These are phyloP conservation scores for Amiota mariae DNA, from an alignment of 2,888 invertebrate species.

Conservation along the genomic window DNA sequence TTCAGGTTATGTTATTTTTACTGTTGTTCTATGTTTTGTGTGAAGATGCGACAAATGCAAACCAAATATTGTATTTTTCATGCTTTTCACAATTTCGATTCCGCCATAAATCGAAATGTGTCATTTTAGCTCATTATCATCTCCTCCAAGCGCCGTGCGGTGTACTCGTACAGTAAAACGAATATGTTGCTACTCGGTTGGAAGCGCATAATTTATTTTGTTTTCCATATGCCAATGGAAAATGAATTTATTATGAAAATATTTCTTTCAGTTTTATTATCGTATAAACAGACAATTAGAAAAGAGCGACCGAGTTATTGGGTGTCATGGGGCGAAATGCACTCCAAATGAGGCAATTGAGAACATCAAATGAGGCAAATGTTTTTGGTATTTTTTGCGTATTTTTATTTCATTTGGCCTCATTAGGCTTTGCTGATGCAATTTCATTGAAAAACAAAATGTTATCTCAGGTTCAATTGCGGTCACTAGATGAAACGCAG, in stretches of 20 bases:
- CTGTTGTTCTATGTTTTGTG: too few species aligned
- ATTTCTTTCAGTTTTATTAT: slow-evolving; percentile 18
- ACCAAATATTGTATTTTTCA: slow-evolving; percentile 14
- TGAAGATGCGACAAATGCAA: background rate
- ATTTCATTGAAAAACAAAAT: slow-evolving; percentile 5
- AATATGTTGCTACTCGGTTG: too few species aligned
- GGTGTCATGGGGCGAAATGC: background rate
- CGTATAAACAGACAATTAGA: slow-evolving; percentile 27
- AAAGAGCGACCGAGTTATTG: background rate
- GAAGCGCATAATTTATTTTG: slow-evolving; percentile 12
- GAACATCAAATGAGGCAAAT: slow-evolving; percentile 40
- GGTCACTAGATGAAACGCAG: too few species aligned
- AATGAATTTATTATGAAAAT: slow-evolving; percentile 22
- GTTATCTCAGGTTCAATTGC: slow-evolving; percentile 12
- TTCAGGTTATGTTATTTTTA: background rate
- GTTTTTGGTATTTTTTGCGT: slow-evolving; percentile 52
- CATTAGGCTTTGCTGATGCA: slow-evolving; percentile 46
- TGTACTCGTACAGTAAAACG: too few species aligned
- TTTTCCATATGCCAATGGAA: slow-evolving; percentile 25
- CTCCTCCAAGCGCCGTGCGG: background rate
- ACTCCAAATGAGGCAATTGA: slow-evolving; percentile 13
- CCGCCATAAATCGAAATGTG: slow-evolving; percentile 22
- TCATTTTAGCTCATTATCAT: slow-evolving; percentile 23
- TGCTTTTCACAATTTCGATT: background rate
- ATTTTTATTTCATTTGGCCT: slow-evolving; percentile 60